Conservation (phyloP, 1,140 invertebrate genomes). For the Laupala kohalensis region DNA sequence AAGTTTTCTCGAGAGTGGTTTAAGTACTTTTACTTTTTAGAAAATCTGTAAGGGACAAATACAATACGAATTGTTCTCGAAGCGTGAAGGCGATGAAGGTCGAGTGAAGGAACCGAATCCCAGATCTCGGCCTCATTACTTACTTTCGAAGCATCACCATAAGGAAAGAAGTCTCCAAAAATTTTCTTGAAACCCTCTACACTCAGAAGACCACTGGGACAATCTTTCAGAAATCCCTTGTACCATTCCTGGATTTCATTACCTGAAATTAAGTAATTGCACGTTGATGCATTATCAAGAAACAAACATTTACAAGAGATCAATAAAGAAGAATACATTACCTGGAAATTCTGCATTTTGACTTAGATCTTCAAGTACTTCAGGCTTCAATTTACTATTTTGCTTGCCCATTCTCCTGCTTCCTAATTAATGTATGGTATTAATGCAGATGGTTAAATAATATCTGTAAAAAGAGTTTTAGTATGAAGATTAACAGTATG, state of each 20-base stretch:
- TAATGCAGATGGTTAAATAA: neutral
- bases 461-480: neutral
- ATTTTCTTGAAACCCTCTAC: constrained; percentile 98
- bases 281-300: neutral
- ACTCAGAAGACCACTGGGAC: constrained; percentile 87
- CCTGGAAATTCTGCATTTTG: constrained; percentile 94
- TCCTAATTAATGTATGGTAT: constrained; percentile 8
- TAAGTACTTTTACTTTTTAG: no score
- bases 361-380: constrained; percentile 88
- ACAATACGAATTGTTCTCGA: no score
- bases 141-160: constrained; percentile 96
- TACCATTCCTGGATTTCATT: constrained; percentile 99
- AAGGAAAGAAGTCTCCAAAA: constrained; percentile 97
- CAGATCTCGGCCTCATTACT: no score
- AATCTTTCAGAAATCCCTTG: constrained; percentile 96
- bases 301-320: neutral
- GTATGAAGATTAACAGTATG: no score
- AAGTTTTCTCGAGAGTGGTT: no score
- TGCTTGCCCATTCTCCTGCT: constrained; percentile 79
- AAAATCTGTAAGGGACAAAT: no score
- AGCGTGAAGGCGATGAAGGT: no score
- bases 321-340: constrained; percentile 27
- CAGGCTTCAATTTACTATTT: constrained; percentile 95
- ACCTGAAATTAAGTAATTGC: constrained; percentile 36
- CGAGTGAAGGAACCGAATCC: no score